Base-by-base conservation (phyloP, 2,797 vertebrate genomes). In the Arremon brunneinucha region DNA sequence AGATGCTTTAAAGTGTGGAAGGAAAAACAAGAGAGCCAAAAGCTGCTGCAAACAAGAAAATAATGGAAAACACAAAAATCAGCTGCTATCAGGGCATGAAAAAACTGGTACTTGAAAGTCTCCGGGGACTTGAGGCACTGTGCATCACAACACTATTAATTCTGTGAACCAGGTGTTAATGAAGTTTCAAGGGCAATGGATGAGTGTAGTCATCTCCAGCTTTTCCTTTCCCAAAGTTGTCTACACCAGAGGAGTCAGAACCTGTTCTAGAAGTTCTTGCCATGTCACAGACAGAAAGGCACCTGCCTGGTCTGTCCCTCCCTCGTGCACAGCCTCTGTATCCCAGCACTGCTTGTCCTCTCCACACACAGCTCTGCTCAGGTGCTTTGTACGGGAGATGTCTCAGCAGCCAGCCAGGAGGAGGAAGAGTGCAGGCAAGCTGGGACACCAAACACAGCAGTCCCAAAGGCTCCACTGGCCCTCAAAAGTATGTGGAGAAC, bases 401-500 rank as follows among this genome's bases (percentile, higher is more conserved):
- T 37, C 52, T 41, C 63, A 64, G 63, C 5, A 44, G 65, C 8
- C 39, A 83, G 19, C 2, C 68, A 46, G 49, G 7, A 80, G 13
- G 4, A 67, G 6, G 70, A 55, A 52, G 55, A 67, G 22, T 3
- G 9, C 39, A 78, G 12, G 21, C 12, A 67, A 78, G 63, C 2
- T 5, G 15, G 4, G 4, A 44, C 34, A 70, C 8, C 43, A 82
- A 78, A 26, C 1, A 2, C 2, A n/a, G 37, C n/a, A 30, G 14
- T 37, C 23, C 47, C 52, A 32, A 75, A 78, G 23, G 9, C 28
- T 70, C 34, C 41, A 17, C 12, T 20, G 35, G n/a, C 46, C 44
- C 22, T 55, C 6, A 3, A 52, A 82, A 39, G 14, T 13, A 17
- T 14, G 11, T 0, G 0, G 11, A 12, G 14, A 76, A 55, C 2